A percentile compares a stretch with the other conserved stretches of the same genome.
Conservation (phyloP, 2,888 invertebrate species). For the Drosophila mimica region DNA sequence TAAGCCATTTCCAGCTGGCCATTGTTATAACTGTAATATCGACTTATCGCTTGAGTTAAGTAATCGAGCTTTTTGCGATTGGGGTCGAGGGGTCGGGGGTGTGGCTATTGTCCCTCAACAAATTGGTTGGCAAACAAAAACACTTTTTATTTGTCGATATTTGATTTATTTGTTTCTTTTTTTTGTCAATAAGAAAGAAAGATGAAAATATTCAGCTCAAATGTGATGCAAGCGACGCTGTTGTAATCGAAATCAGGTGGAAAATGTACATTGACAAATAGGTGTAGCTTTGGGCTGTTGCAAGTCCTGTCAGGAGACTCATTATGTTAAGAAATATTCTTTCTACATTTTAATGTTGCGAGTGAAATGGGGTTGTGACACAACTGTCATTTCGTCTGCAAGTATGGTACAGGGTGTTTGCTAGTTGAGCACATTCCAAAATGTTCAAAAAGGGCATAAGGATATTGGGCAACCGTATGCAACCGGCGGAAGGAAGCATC, state of each 20-base stretch:
- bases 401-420: not conserved
- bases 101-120: constrained; percentile 39
- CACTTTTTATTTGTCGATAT: not conserved
- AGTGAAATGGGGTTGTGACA: not conserved
- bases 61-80: constrained; percentile 62
- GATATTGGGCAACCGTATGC: not conserved
- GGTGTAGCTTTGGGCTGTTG: not conserved
- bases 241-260: constrained; percentile 17
- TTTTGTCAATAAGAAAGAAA: constrained; percentile 7
- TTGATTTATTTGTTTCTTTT: not conserved
- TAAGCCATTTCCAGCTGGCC: not conserved
- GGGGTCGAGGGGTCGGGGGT: not conserved
- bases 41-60: constrained; percentile 32
- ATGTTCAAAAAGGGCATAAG: not conserved
- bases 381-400: not conserved
- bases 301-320: not conserved
- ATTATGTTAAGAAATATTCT: not conserved
- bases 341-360: not conserved
- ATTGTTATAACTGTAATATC: constrained; percentile 36
- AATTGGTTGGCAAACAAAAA: constrained; percentile 63
- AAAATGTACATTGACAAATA: not conserved
- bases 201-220: constrained; percentile 16
- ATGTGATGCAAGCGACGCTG: constrained; percentile 22
- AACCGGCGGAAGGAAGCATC: not conserved
- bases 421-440: not conserved